These are phyloP conservation scores for Balanococcus diminutus DNA, from an alignment of 2,888 invertebrate genomes.

Conservation along the genomic window DNA sequence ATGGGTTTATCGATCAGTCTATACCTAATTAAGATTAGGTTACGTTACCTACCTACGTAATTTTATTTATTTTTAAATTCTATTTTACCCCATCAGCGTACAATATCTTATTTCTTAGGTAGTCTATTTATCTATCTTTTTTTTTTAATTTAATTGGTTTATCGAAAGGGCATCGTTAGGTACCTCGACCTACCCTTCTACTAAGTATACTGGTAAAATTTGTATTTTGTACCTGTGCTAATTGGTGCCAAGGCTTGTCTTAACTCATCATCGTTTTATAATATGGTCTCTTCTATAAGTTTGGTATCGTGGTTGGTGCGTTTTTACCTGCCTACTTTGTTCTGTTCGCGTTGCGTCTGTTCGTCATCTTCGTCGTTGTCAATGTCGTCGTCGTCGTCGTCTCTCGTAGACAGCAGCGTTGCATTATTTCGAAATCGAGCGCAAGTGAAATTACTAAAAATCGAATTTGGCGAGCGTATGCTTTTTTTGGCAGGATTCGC, in stretches of 20 bases:
- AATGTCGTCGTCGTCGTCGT: neutral
- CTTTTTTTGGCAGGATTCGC: conserved; percentile 6
- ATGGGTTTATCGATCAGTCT: neutral
- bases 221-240: neutral
- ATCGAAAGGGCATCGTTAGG: neutral
- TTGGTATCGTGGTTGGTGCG: conserved; percentile 23
- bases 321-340: too few relatives aligned
- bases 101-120: too few relatives aligned
- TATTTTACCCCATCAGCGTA: neutral
- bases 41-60: neutral
- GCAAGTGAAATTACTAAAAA: neutral
- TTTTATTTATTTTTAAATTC: neutral
- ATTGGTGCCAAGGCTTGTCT: neutral
- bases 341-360: neutral
- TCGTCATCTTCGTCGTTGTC: neutral
- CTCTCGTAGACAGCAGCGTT: neutral
- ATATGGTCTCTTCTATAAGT: neutral
- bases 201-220: neutral
- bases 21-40: neutral
- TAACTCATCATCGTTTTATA: neutral
- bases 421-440: neutral
- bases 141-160: too few relatives aligned
- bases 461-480: neutral
- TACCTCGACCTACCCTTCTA: neutral
- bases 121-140: too few relatives aligned